Evolutionary conservation across 2,888 invertebrate genomes (phyloP), one percentile per base, ranked within the genome.

Genomic region (Scaptomyza tumidula): DNA sequence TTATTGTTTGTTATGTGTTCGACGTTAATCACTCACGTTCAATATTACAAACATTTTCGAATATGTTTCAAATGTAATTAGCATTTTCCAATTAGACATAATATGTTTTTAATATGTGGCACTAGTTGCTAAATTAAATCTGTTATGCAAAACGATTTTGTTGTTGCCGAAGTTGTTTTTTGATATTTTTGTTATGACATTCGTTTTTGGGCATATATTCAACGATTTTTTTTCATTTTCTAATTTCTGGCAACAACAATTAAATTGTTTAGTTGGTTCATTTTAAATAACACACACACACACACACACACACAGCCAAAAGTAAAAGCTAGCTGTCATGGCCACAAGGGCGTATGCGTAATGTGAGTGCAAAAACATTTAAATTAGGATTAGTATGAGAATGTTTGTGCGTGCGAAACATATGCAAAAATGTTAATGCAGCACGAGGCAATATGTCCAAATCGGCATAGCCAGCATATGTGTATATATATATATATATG

Each of bases 311-410:
- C 37, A 41, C 19, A 35, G 10, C 37, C 11, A 43, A 41, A 46
- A 29, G 16, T 5, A 48, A 10, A 39, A 11, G 37, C 29, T 19
- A 46, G 11, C 31, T 7, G 57, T 43, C 13, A 14, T 10, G 16
- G 13, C 43, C 45, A 78, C 50, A 2, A 35, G 37, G 48, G 61
- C 71, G 55, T 56, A 60, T 75, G 43, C 48, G 68, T 65, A 59
- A 71, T 80, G 24, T 54, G 46, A 52, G 55, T 27, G 65, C 35
- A 41, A 41, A 66, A 71, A 71, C 78, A 86, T 83, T 86, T 80
- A 78, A 84, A 87, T 84, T 81, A 73, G 85, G 87, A 86, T 87
- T 87, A 87, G 85, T 84, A 75, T 74, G 37, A 29, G 13, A 31
- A 19, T 11, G 24, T 56, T 31, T 69, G 61, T 52, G 57, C 61